Evolutionary conservation across 1,140 invertebrate species (phyloP).

Genomic region (Aphis gossypii): DNA sequence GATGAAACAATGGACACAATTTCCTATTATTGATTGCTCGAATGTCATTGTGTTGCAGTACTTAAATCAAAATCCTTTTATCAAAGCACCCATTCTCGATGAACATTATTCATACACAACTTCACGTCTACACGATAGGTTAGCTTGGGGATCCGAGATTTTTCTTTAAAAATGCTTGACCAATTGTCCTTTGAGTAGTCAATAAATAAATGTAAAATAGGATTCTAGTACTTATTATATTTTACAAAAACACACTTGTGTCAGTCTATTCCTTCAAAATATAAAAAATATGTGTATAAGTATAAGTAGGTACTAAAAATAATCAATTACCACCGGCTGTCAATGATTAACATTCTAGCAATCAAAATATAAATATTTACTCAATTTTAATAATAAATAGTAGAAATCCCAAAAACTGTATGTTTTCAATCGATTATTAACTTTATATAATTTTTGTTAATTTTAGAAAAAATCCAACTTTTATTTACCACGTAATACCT

Average conservation of each 20-base stretch:
- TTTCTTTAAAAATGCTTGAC: background rate
- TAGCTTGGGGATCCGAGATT: background rate
- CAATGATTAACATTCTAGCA: too few relatives aligned
- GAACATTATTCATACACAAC: background rate
- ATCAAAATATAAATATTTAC: background rate
- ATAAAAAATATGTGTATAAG: background rate
- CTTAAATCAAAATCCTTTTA: background rate
- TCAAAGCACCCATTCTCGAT: background rate
- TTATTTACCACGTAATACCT: background rate
- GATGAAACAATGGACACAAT: background rate
- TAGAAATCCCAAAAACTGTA: background rate
- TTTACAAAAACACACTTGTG: background rate
- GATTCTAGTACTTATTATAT: background rate
- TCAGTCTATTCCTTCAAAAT: background rate
- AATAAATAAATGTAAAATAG: background rate
- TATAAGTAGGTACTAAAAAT: background rate
- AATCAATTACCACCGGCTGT: too few relatives aligned
- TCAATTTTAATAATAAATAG: background rate
- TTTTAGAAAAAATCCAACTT: background rate
- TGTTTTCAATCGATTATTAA: background rate
- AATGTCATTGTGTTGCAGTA: background rate
- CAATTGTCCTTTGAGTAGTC: slow-evolving; percentile 20
- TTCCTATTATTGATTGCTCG: background rate
- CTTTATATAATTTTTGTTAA: background rate
- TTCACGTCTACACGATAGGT: background rate